A percentile compares a stretch with the other conserved stretches of the same genome.
Conservation (phyloP, 1,140 invertebrate species). For the Plodia interpunctella region DNA sequence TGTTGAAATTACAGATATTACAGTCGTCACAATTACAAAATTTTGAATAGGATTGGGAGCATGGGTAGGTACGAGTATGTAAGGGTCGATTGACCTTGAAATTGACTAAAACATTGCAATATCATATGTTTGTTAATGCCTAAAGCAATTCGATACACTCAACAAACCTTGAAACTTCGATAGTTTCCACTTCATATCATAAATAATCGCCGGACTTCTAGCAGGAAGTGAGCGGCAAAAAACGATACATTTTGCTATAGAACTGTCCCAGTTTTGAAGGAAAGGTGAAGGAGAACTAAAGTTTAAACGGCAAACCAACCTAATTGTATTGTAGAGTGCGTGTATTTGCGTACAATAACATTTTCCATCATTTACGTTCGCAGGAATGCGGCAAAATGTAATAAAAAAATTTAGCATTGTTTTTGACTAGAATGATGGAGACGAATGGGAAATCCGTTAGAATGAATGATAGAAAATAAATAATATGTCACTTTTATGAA, state of each 20-base stretch:
- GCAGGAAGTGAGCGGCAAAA: slow-evolving; percentile 25
- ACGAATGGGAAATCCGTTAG: slow-evolving; percentile 3
- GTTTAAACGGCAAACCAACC: slow-evolving; percentile 8
- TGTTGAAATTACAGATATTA: no score
- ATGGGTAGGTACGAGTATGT: no score
- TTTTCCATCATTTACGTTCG: not conserved
- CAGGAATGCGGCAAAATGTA: not conserved
- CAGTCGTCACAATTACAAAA: no score
- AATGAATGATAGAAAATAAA: not conserved
- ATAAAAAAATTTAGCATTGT: not conserved
- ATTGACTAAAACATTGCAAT: no score
- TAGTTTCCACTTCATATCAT: slow-evolving; percentile 10
- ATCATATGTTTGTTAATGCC: not conserved
- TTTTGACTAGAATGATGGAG: not conserved
- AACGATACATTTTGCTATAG: slow-evolving; percentile 17
- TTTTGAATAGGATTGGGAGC: no score
- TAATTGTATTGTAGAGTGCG: not conserved
- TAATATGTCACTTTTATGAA: no score
- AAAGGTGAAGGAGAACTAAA: slow-evolving; percentile 28
- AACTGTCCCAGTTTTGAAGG: slow-evolving; percentile 24
- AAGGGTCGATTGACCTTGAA: not conserved
- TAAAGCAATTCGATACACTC: not conserved
- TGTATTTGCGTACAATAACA: not conserved
- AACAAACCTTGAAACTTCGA: not conserved
- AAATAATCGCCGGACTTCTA: slow-evolving; percentile 16